Conservation (phyloP, 2,888 invertebrate species). For the Aradus depressus region DNA sequence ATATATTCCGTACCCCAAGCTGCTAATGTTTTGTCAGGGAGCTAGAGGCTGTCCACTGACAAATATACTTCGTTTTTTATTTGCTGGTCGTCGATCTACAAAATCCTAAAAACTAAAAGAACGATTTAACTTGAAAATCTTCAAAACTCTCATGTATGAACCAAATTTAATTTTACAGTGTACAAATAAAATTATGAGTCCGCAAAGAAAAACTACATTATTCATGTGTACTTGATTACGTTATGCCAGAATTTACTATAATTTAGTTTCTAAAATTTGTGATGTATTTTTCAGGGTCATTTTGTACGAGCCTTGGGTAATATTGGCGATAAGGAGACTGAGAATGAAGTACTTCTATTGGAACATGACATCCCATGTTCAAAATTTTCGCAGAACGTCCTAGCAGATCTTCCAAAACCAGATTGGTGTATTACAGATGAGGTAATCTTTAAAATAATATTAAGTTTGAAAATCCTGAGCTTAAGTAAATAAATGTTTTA, state of each 20-base stretch:
- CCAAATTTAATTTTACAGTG: neutral
- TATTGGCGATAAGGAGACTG: slow-evolving; percentile 87
- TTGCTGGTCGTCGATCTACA: too few species aligned
- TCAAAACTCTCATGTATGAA: neutral
- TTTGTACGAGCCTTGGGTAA: slow-evolving; percentile 87
- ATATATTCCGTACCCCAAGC: too few species aligned
- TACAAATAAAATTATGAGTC: too few species aligned
- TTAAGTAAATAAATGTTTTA: too few species aligned
- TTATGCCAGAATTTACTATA: neutral
- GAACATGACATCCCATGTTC: slow-evolving; percentile 97
- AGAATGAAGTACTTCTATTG: slow-evolving; percentile 89
- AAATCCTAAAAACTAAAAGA: too few species aligned
- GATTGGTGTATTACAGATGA: slow-evolving; percentile 73
- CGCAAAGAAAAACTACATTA: neutral
- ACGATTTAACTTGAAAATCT: too few species aligned
- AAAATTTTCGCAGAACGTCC: slow-evolving; percentile 86
- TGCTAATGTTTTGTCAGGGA: too few species aligned
- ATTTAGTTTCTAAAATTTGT: neutral
- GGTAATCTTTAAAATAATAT: too few species aligned
- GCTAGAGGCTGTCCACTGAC: too few species aligned
- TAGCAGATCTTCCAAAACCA: slow-evolving; percentile 76
- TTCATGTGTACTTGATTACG: neutral
- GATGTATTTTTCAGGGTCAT: slow-evolving; percentile 54
- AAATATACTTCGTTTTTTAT: too few species aligned
- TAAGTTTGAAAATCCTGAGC: too few species aligned